phyloP scores from a whole-genome alignment of 2,113 vertebrate species.

The Clarias batrachus region DNA sequence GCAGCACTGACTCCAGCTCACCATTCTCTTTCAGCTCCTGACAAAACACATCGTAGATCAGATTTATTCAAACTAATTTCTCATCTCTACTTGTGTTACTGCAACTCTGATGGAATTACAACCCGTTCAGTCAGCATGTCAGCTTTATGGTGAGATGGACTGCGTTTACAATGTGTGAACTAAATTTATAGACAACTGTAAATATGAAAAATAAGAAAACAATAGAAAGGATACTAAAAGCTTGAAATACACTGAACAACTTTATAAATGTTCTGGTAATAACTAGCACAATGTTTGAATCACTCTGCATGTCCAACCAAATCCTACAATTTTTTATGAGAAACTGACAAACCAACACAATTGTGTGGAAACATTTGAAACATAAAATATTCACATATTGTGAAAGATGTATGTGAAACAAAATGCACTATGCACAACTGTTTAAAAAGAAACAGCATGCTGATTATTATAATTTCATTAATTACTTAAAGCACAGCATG shows the following conservation, averaged over 20 bases:
- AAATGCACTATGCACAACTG: not conserved
- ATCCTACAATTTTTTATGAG: not conserved
- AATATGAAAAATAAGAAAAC: not conserved
- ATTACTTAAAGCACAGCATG: not conserved
- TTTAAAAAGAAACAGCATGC: not conserved
- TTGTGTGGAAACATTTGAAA: not conserved
- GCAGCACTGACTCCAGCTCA: slow-evolving; percentile 68
- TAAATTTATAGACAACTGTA: not conserved
- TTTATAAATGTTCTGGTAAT: not conserved
- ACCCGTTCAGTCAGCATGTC: not conserved
- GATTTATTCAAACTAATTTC: not conserved
- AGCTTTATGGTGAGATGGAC: too few species aligned
- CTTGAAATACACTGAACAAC: not conserved
- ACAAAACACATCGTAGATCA: slow-evolving; percentile 13
- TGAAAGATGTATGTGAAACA: not conserved
- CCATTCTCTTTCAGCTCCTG: slow-evolving; percentile 74
- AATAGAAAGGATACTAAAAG: not conserved
- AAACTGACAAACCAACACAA: not conserved
- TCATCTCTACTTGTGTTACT: too few species aligned
- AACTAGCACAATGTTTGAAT: not conserved
- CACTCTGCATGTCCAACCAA: not conserved
- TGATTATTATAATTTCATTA: not conserved
- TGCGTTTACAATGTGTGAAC: not conserved
- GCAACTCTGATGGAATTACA: not conserved
- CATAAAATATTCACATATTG: not conserved